Evolutionary conservation across 1,140 invertebrate genomes (phyloP).

Genomic region (Belonocnema kinseyi): DNA sequence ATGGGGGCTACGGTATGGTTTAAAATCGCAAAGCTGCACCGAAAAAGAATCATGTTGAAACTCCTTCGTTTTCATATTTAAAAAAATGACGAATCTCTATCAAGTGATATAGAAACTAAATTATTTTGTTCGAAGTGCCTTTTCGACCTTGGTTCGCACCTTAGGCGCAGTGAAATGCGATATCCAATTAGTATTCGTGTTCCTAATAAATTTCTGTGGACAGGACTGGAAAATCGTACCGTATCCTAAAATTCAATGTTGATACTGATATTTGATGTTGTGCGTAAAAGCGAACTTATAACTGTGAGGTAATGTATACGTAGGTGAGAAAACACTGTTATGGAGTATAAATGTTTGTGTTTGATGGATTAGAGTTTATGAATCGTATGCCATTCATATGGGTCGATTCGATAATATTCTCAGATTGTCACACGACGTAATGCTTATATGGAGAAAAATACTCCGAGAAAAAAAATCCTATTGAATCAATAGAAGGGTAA

Average conservation of each 20-base stretch:
- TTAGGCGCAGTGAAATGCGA: slow-evolving; percentile 6
- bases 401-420: background rate
- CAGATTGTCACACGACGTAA: no score
- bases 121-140: slow-evolving; percentile 57
- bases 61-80: no score
- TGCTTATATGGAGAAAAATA: no score
- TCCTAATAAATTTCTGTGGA: slow-evolving; percentile 34
- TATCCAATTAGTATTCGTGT: slow-evolving; percentile 27
- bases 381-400: slow-evolving; percentile 3
- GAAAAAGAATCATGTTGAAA: no score
- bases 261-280: slow-evolving; percentile 15
- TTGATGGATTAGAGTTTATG: slow-evolving; percentile 37
- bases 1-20: slow-evolving; percentile 1
- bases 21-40: background rate
- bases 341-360: slow-evolving; percentile 35
- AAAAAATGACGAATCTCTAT: background rate
- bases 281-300: slow-evolving; percentile 23
- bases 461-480: no score
- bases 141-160: slow-evolving; percentile 44
- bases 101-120: slow-evolving; percentile 31
- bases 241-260: slow-evolving; percentile 30
- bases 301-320: slow-evolving; percentile 25
- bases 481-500: no score
- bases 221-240: slow-evolving; percentile 16
- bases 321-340: slow-evolving; percentile 31